Base-by-base conservation (phyloP, 1,140 invertebrate species). In the Drosophila azteca region DNA sequence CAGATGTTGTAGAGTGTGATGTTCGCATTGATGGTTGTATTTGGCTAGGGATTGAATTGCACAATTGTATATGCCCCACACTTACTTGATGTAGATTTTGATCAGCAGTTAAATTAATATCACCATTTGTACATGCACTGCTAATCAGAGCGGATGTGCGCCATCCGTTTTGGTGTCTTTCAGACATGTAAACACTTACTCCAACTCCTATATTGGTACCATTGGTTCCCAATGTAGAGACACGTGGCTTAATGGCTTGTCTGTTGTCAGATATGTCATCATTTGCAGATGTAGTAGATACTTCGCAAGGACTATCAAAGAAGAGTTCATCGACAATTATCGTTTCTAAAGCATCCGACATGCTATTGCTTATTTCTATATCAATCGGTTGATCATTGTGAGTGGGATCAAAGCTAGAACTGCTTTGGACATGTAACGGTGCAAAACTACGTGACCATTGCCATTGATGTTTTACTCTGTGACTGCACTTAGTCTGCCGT, bases 381-480 rank as follows among this genome's bases (percentile, higher is more conserved):
- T 75, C 72, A 26, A 61, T 29, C 15, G 74, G 13, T 13, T 66
- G 51, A 8, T 55, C 26, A 13, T 51, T 44, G 1, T 70, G 67
- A 8, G 39, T 51, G 35, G 39, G 6, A 29, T 17, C n/a, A 15
- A 13, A 7, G 22, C 54, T 59, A 20, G 59, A 45, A 6, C 61
- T 51, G n/a, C 51, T 48, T 13, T 78, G 69, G 3, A 92, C 87
- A 41, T 91, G 85, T 11, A 82, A 84, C 0, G 93, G 93, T 1
- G 93, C 92, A 78, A 93, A 94, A 78, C 94, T 94, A 59, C 94
- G 90, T 2, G 94, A 94, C 91, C 92, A 93, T 76, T 93, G 92
- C 6, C 82, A 90, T 2, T 92, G 80, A 39, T 92, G 83, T 8
- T 91, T 73, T 20, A 91, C 90, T 15, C 93, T 72, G 13, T 52